Conservation (phyloP, 2,888 invertebrate species). For the Zaprionus lineosus region DNA sequence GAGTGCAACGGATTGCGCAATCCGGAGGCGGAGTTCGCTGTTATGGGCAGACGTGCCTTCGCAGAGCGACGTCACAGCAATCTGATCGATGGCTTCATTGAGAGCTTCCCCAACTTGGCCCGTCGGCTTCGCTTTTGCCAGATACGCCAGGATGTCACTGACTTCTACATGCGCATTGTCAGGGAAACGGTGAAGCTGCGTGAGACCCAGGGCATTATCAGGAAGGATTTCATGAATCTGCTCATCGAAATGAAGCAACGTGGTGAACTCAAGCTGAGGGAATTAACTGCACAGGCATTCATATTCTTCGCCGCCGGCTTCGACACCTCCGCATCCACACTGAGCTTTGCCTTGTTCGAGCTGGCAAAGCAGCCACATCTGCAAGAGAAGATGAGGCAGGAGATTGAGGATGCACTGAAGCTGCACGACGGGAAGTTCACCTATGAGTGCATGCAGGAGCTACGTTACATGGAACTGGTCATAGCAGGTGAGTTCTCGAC, state of each 20-base stretch:
- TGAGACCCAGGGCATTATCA: constrained; percentile 69
- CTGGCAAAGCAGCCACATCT: constrained; percentile 83
- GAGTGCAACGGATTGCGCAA: constrained; percentile 81
- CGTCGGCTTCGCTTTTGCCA: constrained; percentile 54
- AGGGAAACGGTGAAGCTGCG: constrained; percentile 80
- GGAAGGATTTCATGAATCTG: constrained; percentile 84
- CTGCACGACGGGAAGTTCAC: constrained; percentile 80
- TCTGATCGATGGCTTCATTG: constrained; percentile 48
- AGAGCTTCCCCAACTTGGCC: constrained; percentile 57
- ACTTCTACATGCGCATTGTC: constrained; percentile 77
- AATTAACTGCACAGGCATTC: constrained; percentile 84
- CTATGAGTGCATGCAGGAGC: constrained; percentile 79
- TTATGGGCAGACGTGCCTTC: constrained; percentile 63
- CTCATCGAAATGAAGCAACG: constrained; percentile 80
- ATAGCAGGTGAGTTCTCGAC: constrained; percentile 81
- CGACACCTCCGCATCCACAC: constrained; percentile 84
- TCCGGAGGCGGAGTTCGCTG: constrained; percentile 79
- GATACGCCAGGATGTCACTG: constrained; percentile 53
- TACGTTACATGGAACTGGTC: constrained; percentile 84
- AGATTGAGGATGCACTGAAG: constrained; percentile 81
- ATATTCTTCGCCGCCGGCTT: constrained; percentile 84
- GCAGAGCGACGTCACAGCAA: constrained; percentile 56
- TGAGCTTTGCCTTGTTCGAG: constrained; percentile 83
- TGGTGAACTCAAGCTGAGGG: constrained; percentile 73
- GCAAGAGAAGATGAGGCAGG: constrained; percentile 82